Evolutionary conservation across 2,888 invertebrate species (phyloP), one percentile per base, ranked within the genome.

Genomic region (Abrostola triplasia): DNA sequence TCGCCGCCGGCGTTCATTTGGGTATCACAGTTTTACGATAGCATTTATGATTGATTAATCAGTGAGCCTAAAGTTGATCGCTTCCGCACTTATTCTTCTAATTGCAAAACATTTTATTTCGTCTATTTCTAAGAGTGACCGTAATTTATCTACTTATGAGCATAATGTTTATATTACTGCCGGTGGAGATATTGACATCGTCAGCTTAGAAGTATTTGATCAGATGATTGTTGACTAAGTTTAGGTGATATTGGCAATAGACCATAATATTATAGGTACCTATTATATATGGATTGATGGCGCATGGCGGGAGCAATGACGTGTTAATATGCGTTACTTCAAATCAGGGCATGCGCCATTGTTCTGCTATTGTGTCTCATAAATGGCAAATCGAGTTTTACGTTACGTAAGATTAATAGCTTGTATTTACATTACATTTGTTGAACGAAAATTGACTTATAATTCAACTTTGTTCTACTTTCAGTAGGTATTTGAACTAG

Each of bases 21-120:
- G 67, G 67, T 77, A 80, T 81, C 81, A 80, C 82, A 81, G 81
- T 88, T 91, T 90, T 90, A 90, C 82, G 90, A 89, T 87, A 88
- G 81, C 86, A 74, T 88, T 86, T 87, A 89, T 90, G 90, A 91
- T 90, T 89, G 90, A 91, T 91, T 90, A 89, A 90, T 90, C 89
- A 90, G 84, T 84, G 84, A 84, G 84, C 82, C 85, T 81, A 82
- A 85, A 87, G 79, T 84, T 86, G 89, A 89, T 88, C 88, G 88
- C 91, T 91, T 91, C 91, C 90, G 89, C 83, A 84, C 88, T 89
- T 88, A 85, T 88, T 86, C 84, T 83, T 83, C 75, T 86, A 83
- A 87, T 90, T 87, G 88, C 89, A 82, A 90, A 88, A 88, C 84
- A 82, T 82, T 84, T 80, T 76, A 83, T 77, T 77, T 75, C 53